A percentile compares a stretch with the other conserved stretches of the same genome.
phyloP scores from a whole-genome alignment of 2,113 vertebrate species.

The Thymallus thymallus region DNA sequence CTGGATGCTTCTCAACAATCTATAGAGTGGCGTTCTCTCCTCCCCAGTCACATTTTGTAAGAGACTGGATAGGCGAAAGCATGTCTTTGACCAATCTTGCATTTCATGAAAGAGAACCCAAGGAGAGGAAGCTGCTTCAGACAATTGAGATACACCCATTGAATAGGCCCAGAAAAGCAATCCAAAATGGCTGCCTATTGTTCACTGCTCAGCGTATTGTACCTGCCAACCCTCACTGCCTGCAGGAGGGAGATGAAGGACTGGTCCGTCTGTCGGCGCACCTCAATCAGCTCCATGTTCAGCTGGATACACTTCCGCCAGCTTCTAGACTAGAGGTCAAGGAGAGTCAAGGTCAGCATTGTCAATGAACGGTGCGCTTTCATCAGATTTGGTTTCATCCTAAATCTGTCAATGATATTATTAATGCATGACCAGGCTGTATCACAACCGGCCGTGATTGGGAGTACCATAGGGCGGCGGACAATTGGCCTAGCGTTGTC shows the following conservation, averaged over 20 bases:
- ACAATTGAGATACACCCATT: neutral
- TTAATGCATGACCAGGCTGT: too few species aligned
- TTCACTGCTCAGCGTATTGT: neutral
- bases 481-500: too few species aligned
- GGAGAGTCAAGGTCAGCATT: neutral
- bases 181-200: neutral
- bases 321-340: conserved; percentile 80
- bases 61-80: too few species aligned
- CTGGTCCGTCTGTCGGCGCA: conserved; percentile 87
- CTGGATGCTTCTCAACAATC: too few species aligned
- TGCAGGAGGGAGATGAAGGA: conserved; percentile 88
- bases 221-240: conserved; percentile 90
- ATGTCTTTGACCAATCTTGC: too few species aligned
- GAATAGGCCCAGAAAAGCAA: neutral
- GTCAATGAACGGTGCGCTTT: too few species aligned
- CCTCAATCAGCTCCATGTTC: conserved; percentile 91
- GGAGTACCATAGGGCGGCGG: too few species aligned
- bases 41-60: too few species aligned
- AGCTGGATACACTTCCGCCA: conserved; percentile 90
- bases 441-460: too few species aligned
- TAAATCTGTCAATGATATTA: too few species aligned
- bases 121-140: neutral
- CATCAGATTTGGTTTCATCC: too few species aligned
- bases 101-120: neutral
- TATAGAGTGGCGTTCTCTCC: too few species aligned